Evolutionary conservation across 2,797 vertebrate species (phyloP).

Genomic region (Rhinoraja longicauda): DNA sequence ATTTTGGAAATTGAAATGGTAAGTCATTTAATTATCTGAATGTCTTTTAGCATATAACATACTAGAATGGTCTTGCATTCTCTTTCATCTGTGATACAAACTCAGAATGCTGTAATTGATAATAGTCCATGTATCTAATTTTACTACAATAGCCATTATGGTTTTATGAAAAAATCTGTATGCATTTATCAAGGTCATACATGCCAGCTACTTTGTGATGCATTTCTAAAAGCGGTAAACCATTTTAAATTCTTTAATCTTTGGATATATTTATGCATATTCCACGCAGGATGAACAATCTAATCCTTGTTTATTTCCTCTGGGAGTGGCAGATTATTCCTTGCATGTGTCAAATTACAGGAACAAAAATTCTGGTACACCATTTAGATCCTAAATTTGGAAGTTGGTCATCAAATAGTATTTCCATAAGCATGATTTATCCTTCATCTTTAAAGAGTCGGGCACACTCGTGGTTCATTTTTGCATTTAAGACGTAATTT

Average conservation of each 20-base stretch:
- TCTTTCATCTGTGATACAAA: background rate
- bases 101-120: background rate
- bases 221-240: conserved; percentile 12
- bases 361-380: background rate
- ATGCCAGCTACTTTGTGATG: conserved; percentile 34
- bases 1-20: background rate
- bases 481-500: background rate
- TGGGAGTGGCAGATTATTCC: conserved; percentile 30
- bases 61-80: too few species aligned
- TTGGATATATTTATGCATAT: conserved; percentile 32
- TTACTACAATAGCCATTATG: background rate
- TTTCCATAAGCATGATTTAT: background rate
- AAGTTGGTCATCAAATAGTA: conserved; percentile 33
- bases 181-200: conserved; percentile 27
- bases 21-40: background rate
- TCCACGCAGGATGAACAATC: background rate
- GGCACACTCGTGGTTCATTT: background rate
- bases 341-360: background rate
- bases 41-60: background rate
- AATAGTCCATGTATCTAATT: background rate
- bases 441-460: background rate
- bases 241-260: conserved; percentile 11
- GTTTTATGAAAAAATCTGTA: conserved; percentile 26
- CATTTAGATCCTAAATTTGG: conserved; percentile 18
- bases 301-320: conserved; percentile 37